Conservation (phyloP, 2,888 invertebrate genomes). For the Pterostichus niger region DNA sequence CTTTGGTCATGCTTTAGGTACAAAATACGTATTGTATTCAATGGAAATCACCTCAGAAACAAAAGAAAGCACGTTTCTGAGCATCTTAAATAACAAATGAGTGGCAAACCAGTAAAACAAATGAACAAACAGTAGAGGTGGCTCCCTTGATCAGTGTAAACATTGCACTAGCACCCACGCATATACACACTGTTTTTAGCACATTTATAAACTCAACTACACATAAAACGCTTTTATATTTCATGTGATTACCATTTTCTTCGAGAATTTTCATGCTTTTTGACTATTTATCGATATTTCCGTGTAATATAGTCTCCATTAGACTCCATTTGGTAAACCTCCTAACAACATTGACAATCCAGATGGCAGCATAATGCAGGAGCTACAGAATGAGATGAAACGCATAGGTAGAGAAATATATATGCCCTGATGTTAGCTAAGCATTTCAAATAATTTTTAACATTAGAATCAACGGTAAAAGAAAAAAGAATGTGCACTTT, state of each 20-base stretch:
- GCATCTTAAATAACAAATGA: conserved; percentile 60
- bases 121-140: conserved; percentile 78
- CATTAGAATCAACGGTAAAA: conserved; percentile 19
- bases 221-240: conserved; percentile 70
- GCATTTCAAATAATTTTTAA: conserved; percentile 29
- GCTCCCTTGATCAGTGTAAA: conserved; percentile 78
- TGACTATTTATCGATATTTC: conserved; percentile 81
- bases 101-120: conserved; percentile 73
- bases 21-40: conserved; percentile 61
- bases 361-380: conserved; percentile 84
- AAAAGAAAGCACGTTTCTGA: conserved; percentile 47
- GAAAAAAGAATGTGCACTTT: background rate
- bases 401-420: conserved; percentile 9
- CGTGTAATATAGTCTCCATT: conserved; percentile 83
- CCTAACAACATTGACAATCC: conserved; percentile 89
- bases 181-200: conserved; percentile 73
- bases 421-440: conserved; percentile 39
- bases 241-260: conserved; percentile 77
- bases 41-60: conserved; percentile 53
- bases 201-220: conserved; percentile 72
- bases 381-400: conserved; percentile 65
- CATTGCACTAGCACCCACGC: conserved; percentile 75
- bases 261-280: conserved; percentile 76
- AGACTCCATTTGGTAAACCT: conserved; percentile 81
- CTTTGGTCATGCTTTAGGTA: conserved; percentile 60